Conservation (phyloP, 1,140 invertebrate genomes). For the Micrasema minimum region DNA sequence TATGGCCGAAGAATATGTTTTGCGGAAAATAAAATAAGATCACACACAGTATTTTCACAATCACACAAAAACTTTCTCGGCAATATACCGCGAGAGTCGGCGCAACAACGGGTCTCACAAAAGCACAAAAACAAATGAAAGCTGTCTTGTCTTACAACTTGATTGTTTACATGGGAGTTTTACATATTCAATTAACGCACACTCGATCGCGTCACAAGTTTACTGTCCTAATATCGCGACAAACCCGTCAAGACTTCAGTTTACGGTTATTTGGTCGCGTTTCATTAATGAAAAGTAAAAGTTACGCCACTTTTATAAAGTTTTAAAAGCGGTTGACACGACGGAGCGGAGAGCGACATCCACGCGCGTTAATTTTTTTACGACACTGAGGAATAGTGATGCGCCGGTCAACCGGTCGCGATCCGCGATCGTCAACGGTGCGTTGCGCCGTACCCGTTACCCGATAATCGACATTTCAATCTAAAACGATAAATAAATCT, state of each 20-base stretch:
- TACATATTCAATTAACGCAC: conserved; percentile 33
- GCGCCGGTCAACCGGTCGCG: background rate
- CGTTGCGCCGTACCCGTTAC: too few species aligned
- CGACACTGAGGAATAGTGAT: conserved; percentile 11
- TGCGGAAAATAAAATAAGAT: conserved; percentile 6
- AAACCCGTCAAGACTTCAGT: background rate
- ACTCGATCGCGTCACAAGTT: conserved; percentile 13
- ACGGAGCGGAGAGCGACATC: conserved; percentile 21
- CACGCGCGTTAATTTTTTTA: conserved; percentile 34
- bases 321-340: conserved; percentile 27
- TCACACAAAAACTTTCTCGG: conserved; percentile 1
- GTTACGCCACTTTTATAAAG: conserved; percentile 27
- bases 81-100: background rate
- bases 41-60: background rate
- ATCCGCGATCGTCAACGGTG: too few species aligned
- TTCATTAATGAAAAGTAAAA: conserved; percentile 41
- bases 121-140: conserved; percentile 35
- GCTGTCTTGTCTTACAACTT: conserved; percentile 24
- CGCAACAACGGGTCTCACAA: background rate
- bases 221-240: background rate
- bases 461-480: too few species aligned
- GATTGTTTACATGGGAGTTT: conserved; percentile 27
- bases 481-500: too few species aligned
- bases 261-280: background rate
- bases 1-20: background rate